Percentiles rank a stretch among this genome's conserved stretches.
Evolutionary conservation across 1,140 invertebrate genomes (phyloP).

Genomic region (Aradophagus sp.): DNA sequence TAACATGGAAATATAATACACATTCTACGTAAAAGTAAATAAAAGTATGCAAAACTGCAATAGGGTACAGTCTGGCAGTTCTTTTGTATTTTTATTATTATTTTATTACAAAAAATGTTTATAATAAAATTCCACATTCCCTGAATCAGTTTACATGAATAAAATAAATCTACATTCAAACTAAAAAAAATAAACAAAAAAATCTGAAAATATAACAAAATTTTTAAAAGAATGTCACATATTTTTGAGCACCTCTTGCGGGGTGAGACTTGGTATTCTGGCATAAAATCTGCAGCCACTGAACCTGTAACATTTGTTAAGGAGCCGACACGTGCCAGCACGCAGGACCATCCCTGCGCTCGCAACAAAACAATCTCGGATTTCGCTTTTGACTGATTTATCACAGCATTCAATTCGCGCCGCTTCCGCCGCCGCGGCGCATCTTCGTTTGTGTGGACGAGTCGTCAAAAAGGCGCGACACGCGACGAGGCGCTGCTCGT

Average conservation of each 20-base stretch:
- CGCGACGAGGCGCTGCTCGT: constrained; percentile 4
- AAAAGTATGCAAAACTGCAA: no score
- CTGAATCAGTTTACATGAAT: no score
- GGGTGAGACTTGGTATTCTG: constrained; percentile 63
- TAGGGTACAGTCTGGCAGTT: no score
- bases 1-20: no score
- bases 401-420: constrained; percentile 18
- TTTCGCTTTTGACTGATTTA: constrained; percentile 22
- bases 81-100: no score
- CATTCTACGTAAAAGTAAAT: no score
- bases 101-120: no score
- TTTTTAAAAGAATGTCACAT: not conserved
- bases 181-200: not conserved
- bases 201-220: not conserved
- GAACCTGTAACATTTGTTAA: constrained; percentile 54
- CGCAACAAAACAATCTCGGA: constrained; percentile 7
- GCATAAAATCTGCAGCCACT: constrained; percentile 57
- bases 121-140: no score
- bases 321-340: constrained; percentile 44
- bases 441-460: constrained; percentile 13
- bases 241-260: constrained; percentile 64
- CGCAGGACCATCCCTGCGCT: constrained; percentile 65
- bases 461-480: constrained; percentile 10
- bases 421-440: constrained; percentile 3
- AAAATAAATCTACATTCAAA: not conserved